A percentile compares a stretch with the other conserved stretches of the same genome.
Evolutionary conservation across 2,797 vertebrate species (phyloP).

Genomic region (Ambastaia sidthimunki): DNA sequence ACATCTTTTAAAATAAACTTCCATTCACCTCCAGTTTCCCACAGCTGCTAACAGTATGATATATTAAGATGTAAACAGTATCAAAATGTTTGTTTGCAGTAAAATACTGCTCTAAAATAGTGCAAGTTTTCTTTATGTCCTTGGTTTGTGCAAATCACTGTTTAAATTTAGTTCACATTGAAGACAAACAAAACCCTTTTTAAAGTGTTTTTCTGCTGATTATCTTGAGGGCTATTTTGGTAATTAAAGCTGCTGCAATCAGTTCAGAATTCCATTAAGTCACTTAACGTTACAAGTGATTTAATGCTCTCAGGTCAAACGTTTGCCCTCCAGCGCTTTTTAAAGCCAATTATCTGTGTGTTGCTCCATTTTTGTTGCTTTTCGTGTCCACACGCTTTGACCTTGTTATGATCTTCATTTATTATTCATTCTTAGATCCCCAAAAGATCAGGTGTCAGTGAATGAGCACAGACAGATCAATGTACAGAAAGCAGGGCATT

Average conservation of each 20-base stretch:
- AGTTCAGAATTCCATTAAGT: constrained; percentile 37
- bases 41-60: no score
- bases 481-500: constrained; percentile 44
- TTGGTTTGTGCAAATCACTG: constrained; percentile 8
- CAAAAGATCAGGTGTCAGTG: constrained; percentile 60
- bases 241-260: constrained; percentile 35
- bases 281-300: constrained; percentile 1
- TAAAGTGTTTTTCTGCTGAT: constrained; percentile 20
- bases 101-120: neutral
- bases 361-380: neutral
- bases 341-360: neutral
- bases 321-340: constrained; percentile 31
- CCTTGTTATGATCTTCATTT: constrained; percentile 62
- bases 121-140: neutral
- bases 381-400: constrained; percentile 25
- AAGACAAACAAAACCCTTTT: neutral
- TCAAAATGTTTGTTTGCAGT: neutral
- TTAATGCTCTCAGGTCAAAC: constrained; percentile 34
- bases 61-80: no score
- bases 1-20: no score
- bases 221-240: constrained; percentile 30
- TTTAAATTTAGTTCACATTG: constrained; percentile 7
- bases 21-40: no score
- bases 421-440: constrained; percentile 61
- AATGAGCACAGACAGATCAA: constrained; percentile 57